Base-by-base conservation (phyloP, 2,888 invertebrate species). In the Aspidapion aeneum region DNA sequence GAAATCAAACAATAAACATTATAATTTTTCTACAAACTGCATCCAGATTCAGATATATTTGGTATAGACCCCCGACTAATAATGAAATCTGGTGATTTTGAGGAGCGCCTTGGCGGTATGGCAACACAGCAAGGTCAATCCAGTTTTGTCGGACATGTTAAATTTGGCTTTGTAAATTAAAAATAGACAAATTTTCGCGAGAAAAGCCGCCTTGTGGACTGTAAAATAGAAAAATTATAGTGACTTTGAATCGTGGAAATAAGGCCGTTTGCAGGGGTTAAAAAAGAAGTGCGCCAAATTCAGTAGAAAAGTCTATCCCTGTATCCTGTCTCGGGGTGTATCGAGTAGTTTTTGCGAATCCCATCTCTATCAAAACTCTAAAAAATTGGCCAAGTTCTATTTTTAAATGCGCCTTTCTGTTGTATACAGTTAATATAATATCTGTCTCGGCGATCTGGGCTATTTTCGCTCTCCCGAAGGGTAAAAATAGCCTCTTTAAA, bases 361-460 rank as follows among this genome's bases (percentile, higher is more conserved):
- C 79, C 79, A 75, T 72, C 73, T 72, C 73, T 75, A 75, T 74
- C 66, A 72, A 70, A 66, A 70, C 66, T 68, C 75, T 73, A 74
- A 76, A 76, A 77, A 76, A 76, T 76, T 73, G 73, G 72, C 74
- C 76, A 74, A 74, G 71, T 72, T 79, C 79, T 79, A 80, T 80
- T 80, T 80, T 79, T 79, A 79, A 78, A 76, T 76, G 74, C 74
- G 77, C 74, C 74, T 77, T 76, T 74, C 76, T 77, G 77, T 78
- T 77, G 74, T 77, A 75, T 74, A 75, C 74, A 70, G 72, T 74
- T 76, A 75, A 79, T 78, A 77, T 77, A 35, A 76, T 75, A 76
- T 76, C 76, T 75, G 75, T 77, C 75, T 75, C 73, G 69, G 73
- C 70, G 73, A 72, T 73, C 69, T 75, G 72, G 72, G 77, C 78